Base-by-base conservation (phyloP, 2,113 vertebrate species). In the Antennarius striatus region DNA sequence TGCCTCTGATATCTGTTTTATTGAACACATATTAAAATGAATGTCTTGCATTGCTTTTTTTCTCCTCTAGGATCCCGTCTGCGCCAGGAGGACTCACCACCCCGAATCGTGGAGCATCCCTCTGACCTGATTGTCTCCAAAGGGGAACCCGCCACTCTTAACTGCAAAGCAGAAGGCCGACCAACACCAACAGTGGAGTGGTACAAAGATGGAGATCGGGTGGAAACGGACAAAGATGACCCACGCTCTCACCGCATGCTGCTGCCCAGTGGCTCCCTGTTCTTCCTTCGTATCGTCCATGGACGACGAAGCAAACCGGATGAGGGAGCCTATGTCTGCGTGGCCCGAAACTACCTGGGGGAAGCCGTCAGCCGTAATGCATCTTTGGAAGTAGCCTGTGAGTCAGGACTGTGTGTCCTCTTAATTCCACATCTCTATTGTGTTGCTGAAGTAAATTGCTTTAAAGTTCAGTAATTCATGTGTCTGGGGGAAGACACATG, bases 41-140 rank as follows among this genome's bases (percentile, higher is more conserved):
- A 16, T 65, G 12, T 68, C 13, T 22, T 22, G n/a, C n/a, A n/a
- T n/a, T n/a, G n/a, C n/a, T 22, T 22, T 16, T 48, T n/a, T 11
- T 40, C 39, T 17, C 46, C 3, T 83, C 13, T 61, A 99, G 97
- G 98, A 95, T 99, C 97, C 53, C 97, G 97, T 74, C 94, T 98
- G 80, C 98, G 98, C 69, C 97, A 99, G 73, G 98, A 99, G 85
- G 98, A 99, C 85, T 97, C 94, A n/a, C 93, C 96, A 11, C 98
- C 98, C 0, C 94, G 98, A 75, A 99, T 99, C 40, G 95, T 96
- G 77, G 98, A 99, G 80, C 98, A 99, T 83, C 98, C 98, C 60
- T 99, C 98, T 2, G 98, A 99, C 77, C 95, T 99, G 85, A 99
- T 99, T 14, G 98, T 99, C 39, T 99, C 98, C 47, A 99, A 99